These are phyloP conservation scores for Teleogryllus oceanicus DNA, from an alignment of 2,888 invertebrate genomes.

Conservation along the genomic window DNA sequence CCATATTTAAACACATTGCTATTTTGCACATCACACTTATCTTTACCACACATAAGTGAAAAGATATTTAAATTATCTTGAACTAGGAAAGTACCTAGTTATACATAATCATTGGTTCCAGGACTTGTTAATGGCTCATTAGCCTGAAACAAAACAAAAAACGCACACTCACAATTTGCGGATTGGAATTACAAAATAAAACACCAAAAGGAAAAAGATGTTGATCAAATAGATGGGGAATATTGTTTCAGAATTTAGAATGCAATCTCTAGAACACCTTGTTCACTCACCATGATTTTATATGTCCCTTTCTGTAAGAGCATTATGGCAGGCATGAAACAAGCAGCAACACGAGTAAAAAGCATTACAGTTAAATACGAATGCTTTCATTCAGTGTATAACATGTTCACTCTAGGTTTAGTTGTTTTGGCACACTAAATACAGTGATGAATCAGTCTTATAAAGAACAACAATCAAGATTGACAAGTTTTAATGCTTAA, in stretches of 20 bases:
- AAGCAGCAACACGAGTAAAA: slow-evolving; percentile 33
- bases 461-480: slow-evolving; percentile 5
- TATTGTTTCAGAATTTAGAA: background rate
- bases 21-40: background rate
- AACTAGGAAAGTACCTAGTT: slow-evolving; percentile 41
- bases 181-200: no score
- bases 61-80: background rate
- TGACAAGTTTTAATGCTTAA: background rate
- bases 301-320: slow-evolving; percentile 33
- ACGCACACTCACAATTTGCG: background rate
- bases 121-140: slow-evolving; percentile 78
- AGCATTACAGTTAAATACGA: slow-evolving; percentile 32
- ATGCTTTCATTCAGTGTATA: background rate
- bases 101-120: slow-evolving; percentile 78
- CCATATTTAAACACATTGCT: slow-evolving; percentile 20
- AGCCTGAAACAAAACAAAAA: slow-evolving; percentile 54
- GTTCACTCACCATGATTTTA: slow-evolving; percentile 30
- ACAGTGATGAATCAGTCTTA: slow-evolving; percentile 27
- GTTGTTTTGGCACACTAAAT: slow-evolving; percentile 24
- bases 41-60: slow-evolving; percentile 5
- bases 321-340: slow-evolving; percentile 36
- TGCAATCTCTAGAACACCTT: background rate
- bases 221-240: background rate
- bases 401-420: slow-evolving; percentile 19
- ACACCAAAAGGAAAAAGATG: background rate